Conservation (phyloP, 2,797 vertebrate genomes). For the Alauda arvensis region DNA sequence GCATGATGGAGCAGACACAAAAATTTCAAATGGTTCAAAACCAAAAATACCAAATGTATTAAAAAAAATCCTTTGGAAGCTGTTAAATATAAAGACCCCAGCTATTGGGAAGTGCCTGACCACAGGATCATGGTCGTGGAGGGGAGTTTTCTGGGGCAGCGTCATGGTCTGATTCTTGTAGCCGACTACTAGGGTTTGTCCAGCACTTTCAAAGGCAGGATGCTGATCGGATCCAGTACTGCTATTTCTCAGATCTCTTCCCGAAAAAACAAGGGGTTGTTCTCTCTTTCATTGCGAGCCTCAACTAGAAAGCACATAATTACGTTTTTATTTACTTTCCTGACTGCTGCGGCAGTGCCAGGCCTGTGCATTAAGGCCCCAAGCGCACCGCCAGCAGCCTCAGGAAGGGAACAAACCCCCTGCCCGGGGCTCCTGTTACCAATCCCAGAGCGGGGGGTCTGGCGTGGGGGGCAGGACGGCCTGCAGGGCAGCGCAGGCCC, state of each 20-base stretch:
- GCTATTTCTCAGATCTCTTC: not conserved
- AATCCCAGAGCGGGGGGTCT: not conserved
- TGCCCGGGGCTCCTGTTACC: not conserved
- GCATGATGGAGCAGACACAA: not conserved
- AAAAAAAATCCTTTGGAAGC: not conserved
- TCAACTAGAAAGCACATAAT: not conserved
- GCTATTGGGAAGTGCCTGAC: not conserved
- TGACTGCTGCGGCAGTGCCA: not conserved
- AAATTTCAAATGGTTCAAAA: not conserved
- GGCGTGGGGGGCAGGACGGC: not conserved
- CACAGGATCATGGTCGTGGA: not conserved
- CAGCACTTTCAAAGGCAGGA: not conserved
- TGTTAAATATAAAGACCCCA: not conserved
- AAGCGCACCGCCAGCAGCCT: not conserved
- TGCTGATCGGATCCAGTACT: not conserved
- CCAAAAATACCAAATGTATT: not conserved
- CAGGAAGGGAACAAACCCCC: not conserved
- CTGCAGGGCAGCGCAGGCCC: not conserved
- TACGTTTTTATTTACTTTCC: not conserved
- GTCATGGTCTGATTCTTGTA: rapidly evolving
- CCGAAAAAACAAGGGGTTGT: not conserved
- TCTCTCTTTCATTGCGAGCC: not conserved
- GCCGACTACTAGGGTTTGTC: not conserved
- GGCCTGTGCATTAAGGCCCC: not conserved
- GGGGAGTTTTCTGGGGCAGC: not conserved